Conservation (phyloP, 1,140 invertebrate genomes). For the Sitobion miscanthi region DNA sequence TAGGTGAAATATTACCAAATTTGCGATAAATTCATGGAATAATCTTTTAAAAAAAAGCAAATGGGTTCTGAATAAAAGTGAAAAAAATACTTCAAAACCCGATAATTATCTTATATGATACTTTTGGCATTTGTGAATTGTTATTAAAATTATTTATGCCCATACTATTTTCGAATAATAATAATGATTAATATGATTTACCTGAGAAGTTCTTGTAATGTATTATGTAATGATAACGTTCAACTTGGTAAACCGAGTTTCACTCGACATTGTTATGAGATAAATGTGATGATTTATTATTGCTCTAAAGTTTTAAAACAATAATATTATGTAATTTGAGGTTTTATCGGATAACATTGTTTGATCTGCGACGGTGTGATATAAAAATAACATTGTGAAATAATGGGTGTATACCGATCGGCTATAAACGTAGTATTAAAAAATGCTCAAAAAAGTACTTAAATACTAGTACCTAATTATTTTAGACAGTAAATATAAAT, state of each 20-base stretch:
- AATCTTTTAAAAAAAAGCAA: too few relatives aligned
- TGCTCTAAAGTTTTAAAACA: not conserved
- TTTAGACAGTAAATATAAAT: not conserved
- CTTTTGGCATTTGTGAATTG: not conserved
- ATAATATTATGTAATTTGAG: not conserved
- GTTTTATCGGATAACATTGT: not conserved
- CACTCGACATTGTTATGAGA: not conserved
- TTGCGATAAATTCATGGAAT: too few relatives aligned
- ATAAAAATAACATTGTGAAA: not conserved
- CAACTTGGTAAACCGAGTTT: not conserved
- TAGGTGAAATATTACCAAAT: too few relatives aligned
- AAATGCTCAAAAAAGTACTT: too few relatives aligned
- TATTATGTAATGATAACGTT: not conserved
- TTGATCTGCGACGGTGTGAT: not conserved
- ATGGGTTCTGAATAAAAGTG: not conserved
- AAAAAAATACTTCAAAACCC: not conserved
- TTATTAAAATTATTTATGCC: too few relatives aligned
- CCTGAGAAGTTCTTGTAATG: not conserved
- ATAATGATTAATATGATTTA: not conserved
- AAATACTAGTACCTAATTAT: too few relatives aligned
- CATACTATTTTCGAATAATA: not conserved
- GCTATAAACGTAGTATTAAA: too few relatives aligned
- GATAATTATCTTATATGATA: not conserved
- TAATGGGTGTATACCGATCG: not conserved
- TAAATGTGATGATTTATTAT: not conserved